Conservation (phyloP, 2,888 invertebrate genomes). For the Pyralis farinalis region DNA sequence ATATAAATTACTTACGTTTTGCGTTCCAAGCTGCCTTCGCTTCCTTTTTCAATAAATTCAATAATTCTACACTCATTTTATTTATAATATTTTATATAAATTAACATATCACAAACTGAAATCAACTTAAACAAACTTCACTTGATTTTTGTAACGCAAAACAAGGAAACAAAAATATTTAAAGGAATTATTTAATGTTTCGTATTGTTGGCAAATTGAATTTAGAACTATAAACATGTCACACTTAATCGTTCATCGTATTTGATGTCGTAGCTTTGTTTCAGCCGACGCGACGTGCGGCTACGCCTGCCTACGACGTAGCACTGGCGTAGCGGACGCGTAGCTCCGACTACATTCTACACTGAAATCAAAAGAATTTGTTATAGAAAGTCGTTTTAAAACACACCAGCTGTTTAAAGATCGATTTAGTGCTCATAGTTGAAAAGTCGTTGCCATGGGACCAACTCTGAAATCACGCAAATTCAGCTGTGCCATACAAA, state of each 20-base stretch:
- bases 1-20: slow-evolving; percentile 44
- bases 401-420: too few relatives aligned
- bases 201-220: neutral
- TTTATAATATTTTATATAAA: slow-evolving; percentile 21
- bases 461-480: too few relatives aligned
- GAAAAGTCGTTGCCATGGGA: too few relatives aligned
- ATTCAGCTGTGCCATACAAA: too few relatives aligned
- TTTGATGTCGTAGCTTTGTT: slow-evolving; percentile 37
- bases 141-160: slow-evolving; percentile 9
- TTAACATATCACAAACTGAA: slow-evolving; percentile 19
- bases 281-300: slow-evolving; percentile 47
- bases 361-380: too few relatives aligned
- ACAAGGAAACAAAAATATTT: too few relatives aligned
- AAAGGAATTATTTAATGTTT: too few relatives aligned
- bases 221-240: neutral
- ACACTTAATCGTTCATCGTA: slow-evolving; percentile 28
- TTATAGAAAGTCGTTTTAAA: too few relatives aligned
- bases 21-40: slow-evolving; percentile 32
- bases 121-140: slow-evolving; percentile 13
- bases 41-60: slow-evolving; percentile 52
- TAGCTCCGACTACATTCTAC: slow-evolving; percentile 8
- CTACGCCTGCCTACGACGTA: slow-evolving; percentile 67
- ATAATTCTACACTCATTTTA: slow-evolving; percentile 65
- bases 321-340: slow-evolving; percentile 50
- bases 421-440: too few relatives aligned